phyloP scores from a whole-genome alignment of 2,797 vertebrate species.

The Manis javanica region DNA sequence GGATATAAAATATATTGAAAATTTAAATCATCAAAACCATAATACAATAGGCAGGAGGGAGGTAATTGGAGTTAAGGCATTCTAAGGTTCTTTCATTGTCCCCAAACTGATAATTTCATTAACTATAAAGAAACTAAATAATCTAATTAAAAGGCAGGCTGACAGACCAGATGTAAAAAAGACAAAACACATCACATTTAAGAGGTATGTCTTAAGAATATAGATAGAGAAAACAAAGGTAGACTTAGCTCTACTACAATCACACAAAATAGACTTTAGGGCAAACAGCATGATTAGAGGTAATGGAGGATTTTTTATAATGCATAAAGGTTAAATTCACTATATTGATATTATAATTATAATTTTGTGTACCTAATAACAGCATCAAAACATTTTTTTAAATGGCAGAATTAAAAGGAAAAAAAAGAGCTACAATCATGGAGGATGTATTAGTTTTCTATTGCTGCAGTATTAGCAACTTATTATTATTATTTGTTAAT shows the following conservation, averaged over 20 bases:
- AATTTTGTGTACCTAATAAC: background rate
- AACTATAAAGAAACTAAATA: constrained; percentile 25
- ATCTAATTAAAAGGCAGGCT: constrained; percentile 27
- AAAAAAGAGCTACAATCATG: constrained; percentile 20
- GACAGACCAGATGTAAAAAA: background rate
- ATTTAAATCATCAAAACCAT: background rate
- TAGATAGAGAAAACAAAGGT: constrained; percentile 30
- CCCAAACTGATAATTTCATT: background rate
- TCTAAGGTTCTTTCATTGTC: background rate
- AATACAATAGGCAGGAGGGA: background rate
- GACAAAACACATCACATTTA: background rate
- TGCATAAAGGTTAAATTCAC: constrained; percentile 1
- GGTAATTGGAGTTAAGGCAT: background rate
- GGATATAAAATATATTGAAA: background rate
- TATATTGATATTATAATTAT: background rate
- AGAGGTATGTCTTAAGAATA: background rate
- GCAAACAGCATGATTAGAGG: constrained; percentile 8
- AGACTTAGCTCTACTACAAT: background rate
- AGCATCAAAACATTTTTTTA: constrained; percentile 39
- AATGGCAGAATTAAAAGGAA: constrained; percentile 20
- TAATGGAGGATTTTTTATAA: background rate
- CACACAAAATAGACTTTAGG: background rate
- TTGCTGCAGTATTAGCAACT: background rate
- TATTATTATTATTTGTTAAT: too few species aligned
- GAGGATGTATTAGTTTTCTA: background rate